These are phyloP conservation scores for Heliconius aoede DNA, from an alignment of 2,888 invertebrate genomes.

Conservation along the genomic window DNA sequence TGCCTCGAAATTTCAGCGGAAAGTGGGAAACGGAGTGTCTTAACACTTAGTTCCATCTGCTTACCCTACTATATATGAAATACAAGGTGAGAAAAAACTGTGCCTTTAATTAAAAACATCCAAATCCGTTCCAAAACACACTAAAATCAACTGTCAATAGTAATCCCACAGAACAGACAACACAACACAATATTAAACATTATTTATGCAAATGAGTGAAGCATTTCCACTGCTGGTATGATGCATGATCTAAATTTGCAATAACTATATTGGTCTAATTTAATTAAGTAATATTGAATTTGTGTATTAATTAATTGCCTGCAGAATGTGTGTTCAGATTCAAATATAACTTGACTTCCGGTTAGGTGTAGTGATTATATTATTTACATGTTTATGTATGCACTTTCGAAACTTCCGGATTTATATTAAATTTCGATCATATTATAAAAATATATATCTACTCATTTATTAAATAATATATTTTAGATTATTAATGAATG, in stretches of 20 bases:
- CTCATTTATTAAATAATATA: not conserved
- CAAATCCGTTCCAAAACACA: not conserved
- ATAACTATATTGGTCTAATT: slow-evolving; percentile 23
- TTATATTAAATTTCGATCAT: not conserved
- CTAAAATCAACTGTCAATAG: not conserved
- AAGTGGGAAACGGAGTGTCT: too few relatives aligned
- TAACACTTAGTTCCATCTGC: too few relatives aligned
- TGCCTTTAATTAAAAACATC: not conserved
- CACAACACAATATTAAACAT: slow-evolving; percentile 1
- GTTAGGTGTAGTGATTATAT: not conserved
- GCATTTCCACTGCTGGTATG: slow-evolving; percentile 18
- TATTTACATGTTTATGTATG: not conserved
- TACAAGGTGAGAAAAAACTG: not conserved
- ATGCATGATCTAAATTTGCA: slow-evolving; percentile 23
- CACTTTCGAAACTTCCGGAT: not conserved
- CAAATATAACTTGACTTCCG: slow-evolving; percentile 12
- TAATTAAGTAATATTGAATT: slow-evolving; percentile 20
- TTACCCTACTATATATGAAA: not conserved
- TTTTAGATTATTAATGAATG: not conserved
- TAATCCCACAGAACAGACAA: not conserved
- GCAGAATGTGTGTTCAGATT: not conserved
- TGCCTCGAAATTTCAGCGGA: too few relatives aligned
- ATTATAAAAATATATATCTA: not conserved
- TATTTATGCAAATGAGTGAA: slow-evolving; percentile 18
- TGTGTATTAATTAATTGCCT: not conserved